phyloP scores from a whole-genome alignment of 1,140 invertebrate species.

The Anastatus disparis region DNA sequence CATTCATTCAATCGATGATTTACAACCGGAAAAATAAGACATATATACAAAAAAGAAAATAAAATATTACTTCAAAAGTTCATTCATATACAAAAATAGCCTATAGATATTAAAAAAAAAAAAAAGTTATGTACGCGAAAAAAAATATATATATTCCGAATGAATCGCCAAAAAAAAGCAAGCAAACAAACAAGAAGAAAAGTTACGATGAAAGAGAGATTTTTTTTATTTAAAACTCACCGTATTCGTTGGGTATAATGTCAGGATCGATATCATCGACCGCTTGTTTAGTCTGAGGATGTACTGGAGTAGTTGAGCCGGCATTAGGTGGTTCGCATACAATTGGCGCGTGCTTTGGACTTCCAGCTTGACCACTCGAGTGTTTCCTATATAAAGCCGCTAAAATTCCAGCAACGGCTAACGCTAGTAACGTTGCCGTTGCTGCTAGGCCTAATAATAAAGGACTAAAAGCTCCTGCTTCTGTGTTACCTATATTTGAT shows the following conservation, averaged over 20 bases:
- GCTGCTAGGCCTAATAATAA: constrained; percentile 77
- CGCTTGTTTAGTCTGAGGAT: constrained; percentile 58
- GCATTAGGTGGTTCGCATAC: constrained; percentile 67
- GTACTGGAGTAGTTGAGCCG: constrained; percentile 64
- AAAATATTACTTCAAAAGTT: too few species aligned
- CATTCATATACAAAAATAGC: too few species aligned
- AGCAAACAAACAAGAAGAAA: not conserved
- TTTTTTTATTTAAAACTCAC: constrained; percentile 64
- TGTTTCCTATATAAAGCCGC: constrained; percentile 76
- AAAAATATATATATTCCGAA: not conserved
- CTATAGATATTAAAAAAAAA: too few species aligned
- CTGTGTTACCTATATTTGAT: constrained; percentile 50
- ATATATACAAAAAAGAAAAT: too few species aligned
- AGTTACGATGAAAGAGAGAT: too few species aligned
- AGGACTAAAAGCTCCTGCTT: constrained; percentile 71
- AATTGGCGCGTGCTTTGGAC: constrained; percentile 74
- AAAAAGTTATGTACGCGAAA: too few species aligned
- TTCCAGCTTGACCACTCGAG: constrained; percentile 65
- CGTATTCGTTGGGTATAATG: constrained; percentile 86
- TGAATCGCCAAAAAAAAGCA: not conserved
- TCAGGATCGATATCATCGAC: constrained; percentile 79
- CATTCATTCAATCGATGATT: too few species aligned
- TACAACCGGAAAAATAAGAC: too few species aligned
- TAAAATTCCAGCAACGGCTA: constrained; percentile 77
- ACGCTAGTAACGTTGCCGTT: constrained; percentile 75